Conservation (phyloP, 2,797 vertebrate species). For the Anguilla pacifica region DNA sequence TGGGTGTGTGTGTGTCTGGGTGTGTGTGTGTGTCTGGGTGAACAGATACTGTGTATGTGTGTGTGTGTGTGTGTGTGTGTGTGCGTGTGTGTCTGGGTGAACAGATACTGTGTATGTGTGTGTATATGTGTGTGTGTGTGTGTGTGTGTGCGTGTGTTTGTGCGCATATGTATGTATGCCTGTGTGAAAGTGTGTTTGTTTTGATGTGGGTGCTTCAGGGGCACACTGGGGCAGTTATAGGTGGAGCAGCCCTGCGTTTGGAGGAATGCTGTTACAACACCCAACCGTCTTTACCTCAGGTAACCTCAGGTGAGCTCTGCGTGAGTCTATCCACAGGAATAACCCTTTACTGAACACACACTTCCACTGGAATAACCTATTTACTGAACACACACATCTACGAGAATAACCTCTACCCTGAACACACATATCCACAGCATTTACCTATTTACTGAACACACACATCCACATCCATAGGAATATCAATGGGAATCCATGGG, state of each 20-base stretch:
- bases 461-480: not conserved
- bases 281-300: not conserved
- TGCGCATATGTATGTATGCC: not conserved
- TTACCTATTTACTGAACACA: not conserved
- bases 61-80: not conserved
- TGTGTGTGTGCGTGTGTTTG: not conserved
- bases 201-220: slow-evolving; percentile 31
- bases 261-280: slow-evolving; percentile 8
- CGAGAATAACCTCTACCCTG: not conserved
- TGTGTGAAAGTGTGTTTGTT: not conserved
- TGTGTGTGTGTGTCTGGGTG: not conserved
- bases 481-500: not conserved
- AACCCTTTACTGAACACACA: not conserved
- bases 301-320: not conserved
- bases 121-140: not conserved
- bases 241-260: not conserved
- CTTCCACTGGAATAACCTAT: not conserved
- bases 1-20: not conserved
- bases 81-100: not conserved
- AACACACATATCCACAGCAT: not conserved
- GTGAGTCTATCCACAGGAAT: too few relatives aligned
- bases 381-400: not conserved
- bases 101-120: not conserved
- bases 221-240: not conserved
- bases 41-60: too few relatives aligned